Conservation (phyloP, 1,140 invertebrate species). For the Drosophila carrolli region DNA sequence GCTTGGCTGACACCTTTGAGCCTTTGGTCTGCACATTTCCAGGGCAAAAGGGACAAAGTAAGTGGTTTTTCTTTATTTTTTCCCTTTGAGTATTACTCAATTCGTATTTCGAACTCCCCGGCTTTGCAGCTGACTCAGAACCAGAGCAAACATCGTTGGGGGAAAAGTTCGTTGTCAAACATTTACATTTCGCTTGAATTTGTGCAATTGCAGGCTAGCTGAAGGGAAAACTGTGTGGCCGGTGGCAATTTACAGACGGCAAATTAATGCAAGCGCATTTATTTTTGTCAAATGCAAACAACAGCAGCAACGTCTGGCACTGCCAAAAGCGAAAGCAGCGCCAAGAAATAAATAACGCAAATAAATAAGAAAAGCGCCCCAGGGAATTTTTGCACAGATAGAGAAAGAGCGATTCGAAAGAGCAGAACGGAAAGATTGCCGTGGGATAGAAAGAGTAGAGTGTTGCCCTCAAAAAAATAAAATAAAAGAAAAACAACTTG, state of each 20-base stretch:
- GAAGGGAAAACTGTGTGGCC: conserved; percentile 46
- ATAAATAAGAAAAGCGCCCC: conserved; percentile 81
- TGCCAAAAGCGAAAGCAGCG: conserved; percentile 80
- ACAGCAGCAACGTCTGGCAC: conserved; percentile 71
- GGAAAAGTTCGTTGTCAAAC: conserved; percentile 78
- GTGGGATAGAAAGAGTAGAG: conserved; percentile 16
- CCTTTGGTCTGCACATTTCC: conserved; percentile 30
- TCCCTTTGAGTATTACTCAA: conserved; percentile 54
- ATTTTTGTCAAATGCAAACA: conserved; percentile 82
- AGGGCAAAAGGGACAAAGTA: conserved; percentile 65
- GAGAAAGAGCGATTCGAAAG: conserved; percentile 32
- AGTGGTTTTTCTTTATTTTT: conserved; percentile 44
- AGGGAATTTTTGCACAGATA: conserved; percentile 40
- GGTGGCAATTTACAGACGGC: conserved; percentile 78
- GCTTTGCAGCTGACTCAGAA: conserved; percentile 47
- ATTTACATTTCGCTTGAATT: conserved; percentile 83
- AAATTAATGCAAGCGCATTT: conserved; percentile 81
- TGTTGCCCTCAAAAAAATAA: conserved; percentile 21
- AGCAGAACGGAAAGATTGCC: conserved; percentile 5
- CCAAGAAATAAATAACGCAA: conserved; percentile 82
- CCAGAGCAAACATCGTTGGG: conserved; percentile 38
- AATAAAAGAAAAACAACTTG: conserved; percentile 7
- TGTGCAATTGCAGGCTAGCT: conserved; percentile 68
- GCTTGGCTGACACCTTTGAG: conserved; percentile 72
- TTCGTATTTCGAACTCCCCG: conserved; percentile 23